These are phyloP conservation scores for Dromius quadrimaculatus DNA, from an alignment of 2,888 invertebrate genomes.

Conservation along the genomic window DNA sequence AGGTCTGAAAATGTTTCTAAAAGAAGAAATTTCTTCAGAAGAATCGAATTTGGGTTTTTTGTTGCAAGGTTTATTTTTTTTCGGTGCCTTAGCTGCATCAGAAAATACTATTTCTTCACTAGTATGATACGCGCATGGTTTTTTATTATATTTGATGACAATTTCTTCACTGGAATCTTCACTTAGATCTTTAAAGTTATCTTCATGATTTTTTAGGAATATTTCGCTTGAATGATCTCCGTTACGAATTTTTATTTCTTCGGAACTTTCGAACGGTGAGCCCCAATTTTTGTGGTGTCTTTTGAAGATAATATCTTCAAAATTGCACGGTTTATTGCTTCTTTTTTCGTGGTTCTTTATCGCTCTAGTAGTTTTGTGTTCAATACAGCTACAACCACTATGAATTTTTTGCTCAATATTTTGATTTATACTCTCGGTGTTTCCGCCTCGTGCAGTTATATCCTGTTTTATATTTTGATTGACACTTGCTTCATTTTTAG, in stretches of 20 bases:
- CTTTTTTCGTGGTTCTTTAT: constrained; percentile 43
- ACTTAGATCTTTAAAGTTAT: constrained; percentile 14
- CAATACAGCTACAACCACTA: constrained; percentile 23
- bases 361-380: constrained; percentile 23
- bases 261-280: constrained; percentile 10
- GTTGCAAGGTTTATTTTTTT: neutral
- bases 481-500: neutral
- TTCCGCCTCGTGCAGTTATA: neutral
- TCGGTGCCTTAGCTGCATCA: neutral
- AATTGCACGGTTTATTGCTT: neutral
- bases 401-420: constrained; percentile 41
- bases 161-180: constrained; percentile 47
- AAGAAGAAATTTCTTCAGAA: too few relatives aligned
- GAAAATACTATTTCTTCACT: constrained; percentile 32
- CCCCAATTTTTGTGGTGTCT: constrained; percentile 24
- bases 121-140: constrained; percentile 21
- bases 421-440: constrained; percentile 29
- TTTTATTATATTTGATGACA: constrained; percentile 10
- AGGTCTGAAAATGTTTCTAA: constrained; percentile 10
- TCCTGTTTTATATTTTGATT: constrained; percentile 45
- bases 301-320: constrained; percentile 43
- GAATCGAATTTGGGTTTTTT: neutral
- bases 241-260: constrained; percentile 41
- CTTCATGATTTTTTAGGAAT: constrained; percentile 21
- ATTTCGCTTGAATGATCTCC: constrained; percentile 22